phyloP scores from a whole-genome alignment of 2,797 vertebrate species.

The Dipus sagitta region DNA sequence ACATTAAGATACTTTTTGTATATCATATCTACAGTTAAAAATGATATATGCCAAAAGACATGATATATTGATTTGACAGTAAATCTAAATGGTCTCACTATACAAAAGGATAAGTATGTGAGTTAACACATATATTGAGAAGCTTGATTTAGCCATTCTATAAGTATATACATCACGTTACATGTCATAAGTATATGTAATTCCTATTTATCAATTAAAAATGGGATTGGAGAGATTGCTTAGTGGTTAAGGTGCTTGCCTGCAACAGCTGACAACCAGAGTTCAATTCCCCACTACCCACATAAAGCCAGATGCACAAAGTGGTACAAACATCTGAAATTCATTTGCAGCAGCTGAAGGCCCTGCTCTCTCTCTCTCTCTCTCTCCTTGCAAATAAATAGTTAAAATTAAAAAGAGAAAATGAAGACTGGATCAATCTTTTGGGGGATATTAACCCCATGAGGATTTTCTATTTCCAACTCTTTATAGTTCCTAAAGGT shows the following conservation, averaged over 20 bases:
- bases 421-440: background rate
- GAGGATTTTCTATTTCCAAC: slow-evolving; percentile 18
- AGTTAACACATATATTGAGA: background rate
- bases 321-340: no score
- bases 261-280: no score
- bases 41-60: background rate
- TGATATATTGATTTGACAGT: background rate
- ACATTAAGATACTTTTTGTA: background rate
- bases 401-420: background rate
- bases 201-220: slow-evolving; percentile 22
- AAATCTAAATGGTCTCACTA: background rate
- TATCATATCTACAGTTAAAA: background rate
- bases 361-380: no score
- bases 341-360: no score
- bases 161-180: background rate
- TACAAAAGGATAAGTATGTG: background rate
- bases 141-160: background rate
- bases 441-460: background rate
- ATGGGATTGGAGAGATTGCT: no score
- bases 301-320: no score
- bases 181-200: background rate
- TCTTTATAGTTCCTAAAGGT: slow-evolving; percentile 5
- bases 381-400: no score
- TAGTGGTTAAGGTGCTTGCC: no score
- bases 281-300: no score